These are phyloP conservation scores for Columba guinea DNA, from an alignment of 2,797 vertebrate genomes.

Conservation along the genomic window DNA sequence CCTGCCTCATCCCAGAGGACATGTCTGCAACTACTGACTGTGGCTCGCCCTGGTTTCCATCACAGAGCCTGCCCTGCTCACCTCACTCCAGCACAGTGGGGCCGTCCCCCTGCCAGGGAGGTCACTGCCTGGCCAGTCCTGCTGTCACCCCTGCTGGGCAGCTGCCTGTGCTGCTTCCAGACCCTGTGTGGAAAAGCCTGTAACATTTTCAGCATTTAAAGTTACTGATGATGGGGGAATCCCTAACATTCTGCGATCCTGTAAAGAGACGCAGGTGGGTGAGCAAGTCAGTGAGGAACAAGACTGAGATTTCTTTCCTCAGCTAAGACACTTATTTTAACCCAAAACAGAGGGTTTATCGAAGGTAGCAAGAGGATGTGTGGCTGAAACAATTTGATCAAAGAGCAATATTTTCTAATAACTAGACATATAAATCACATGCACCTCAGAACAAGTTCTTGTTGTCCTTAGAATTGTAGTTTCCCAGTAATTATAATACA, in stretches of 20 bases:
- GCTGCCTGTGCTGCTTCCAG: neutral
- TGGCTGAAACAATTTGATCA: neutral
- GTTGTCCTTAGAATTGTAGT: neutral
- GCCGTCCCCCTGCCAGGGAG: neutral
- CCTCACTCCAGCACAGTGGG: neutral
- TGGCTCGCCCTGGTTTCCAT: neutral
- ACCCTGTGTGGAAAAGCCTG: rapidly evolving
- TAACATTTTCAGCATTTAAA: neutral
- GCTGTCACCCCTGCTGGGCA: neutral
- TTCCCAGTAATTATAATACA: neutral
- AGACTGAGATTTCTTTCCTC: neutral
- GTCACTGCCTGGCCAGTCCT: neutral
- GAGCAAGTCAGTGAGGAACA: neutral
- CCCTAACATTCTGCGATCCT: too few species aligned
- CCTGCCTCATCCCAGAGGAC: neutral
- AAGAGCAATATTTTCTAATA: neutral
- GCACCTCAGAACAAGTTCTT: neutral
- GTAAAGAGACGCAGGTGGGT: neutral
- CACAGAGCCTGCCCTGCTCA: neutral
- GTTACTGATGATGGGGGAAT: neutral
- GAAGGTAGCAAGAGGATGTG: neutral
- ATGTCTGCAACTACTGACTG: neutral
- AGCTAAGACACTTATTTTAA: neutral
- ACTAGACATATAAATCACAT: neutral
- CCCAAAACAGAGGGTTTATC: rapidly evolving